phyloP scores from a whole-genome alignment of 1,140 invertebrate genomes.

The Palaemon carinicauda region DNA sequence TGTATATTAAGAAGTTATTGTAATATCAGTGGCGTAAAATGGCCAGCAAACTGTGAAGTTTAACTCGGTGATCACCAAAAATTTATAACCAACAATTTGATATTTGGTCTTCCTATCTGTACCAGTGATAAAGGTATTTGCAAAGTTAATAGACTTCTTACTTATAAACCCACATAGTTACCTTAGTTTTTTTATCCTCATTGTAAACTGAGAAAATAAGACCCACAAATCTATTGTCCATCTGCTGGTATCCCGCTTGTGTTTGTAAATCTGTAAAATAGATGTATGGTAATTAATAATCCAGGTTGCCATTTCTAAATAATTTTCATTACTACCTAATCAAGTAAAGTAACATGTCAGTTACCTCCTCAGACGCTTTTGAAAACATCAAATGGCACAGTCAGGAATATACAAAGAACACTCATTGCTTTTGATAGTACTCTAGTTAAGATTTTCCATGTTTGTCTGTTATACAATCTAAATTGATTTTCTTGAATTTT shows the following conservation, averaged over 20 bases:
- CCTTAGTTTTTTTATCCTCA: slow-evolving; percentile 76
- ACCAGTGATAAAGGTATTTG: background rate
- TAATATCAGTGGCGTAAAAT: too few relatives aligned
- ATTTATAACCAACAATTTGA: too few relatives aligned
- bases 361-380: too few relatives aligned
- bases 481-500: too few relatives aligned
- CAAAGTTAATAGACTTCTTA: background rate
- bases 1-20: too few relatives aligned
- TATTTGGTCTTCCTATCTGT: background rate
- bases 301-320: background rate
- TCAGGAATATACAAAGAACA: too few relatives aligned
- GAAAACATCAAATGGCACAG: too few relatives aligned
- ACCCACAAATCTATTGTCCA: slow-evolving; percentile 85
- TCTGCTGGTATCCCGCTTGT: slow-evolving; percentile 83
- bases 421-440: too few relatives aligned
- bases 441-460: too few relatives aligned
- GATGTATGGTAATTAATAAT: background rate
- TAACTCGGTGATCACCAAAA: too few relatives aligned
- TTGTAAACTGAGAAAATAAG: slow-evolving; percentile 89
- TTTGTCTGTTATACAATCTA: too few relatives aligned
- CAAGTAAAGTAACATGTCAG: background rate
- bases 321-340: background rate
- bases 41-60: too few relatives aligned
- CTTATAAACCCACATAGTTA: slow-evolving; percentile 62
- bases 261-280: slow-evolving; percentile 78